These are phyloP conservation scores for Coremacera marginata DNA, from an alignment of 2,888 invertebrate genomes.

Conservation along the genomic window DNA sequence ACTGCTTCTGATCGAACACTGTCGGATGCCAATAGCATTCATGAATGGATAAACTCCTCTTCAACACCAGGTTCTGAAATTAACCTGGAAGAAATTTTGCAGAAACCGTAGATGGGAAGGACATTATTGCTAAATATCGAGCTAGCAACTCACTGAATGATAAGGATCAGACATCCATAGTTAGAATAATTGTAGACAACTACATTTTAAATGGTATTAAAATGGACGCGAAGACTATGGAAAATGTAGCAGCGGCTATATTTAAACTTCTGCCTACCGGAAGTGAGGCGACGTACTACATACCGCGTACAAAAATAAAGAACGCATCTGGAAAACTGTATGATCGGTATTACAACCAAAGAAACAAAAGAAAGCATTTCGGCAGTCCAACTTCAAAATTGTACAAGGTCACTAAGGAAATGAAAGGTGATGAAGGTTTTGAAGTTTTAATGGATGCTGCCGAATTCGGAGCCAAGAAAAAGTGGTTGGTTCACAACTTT, in stretches of 20 bases:
- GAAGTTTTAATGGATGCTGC: too few relatives aligned
- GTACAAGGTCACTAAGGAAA: too few relatives aligned
- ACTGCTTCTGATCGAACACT: constrained; percentile 4
- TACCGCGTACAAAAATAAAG: constrained; percentile 6
- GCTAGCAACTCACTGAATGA: constrained; percentile 10
- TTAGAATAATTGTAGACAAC: constrained; percentile 19
- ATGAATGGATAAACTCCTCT: too few relatives aligned
- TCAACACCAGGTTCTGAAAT: too few relatives aligned
- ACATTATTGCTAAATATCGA: constrained; percentile 21
- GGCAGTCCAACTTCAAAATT: too few relatives aligned
- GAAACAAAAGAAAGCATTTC: too few relatives aligned
- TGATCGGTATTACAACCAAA: constrained; percentile 19
- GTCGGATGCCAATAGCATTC: not conserved
- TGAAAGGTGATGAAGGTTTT: too few relatives aligned
- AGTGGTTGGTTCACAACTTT: too few relatives aligned
- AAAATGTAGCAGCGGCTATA: not conserved
- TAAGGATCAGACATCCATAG: constrained; percentile 12
- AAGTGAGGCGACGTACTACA: constrained; percentile 18
- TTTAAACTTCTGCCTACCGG: constrained; percentile 13
- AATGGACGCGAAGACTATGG: constrained; percentile 11
- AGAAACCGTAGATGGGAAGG: constrained; percentile 25
- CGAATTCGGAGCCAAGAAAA: too few relatives aligned
- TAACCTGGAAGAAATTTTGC: constrained; percentile 20
- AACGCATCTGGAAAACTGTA: constrained; percentile 33
- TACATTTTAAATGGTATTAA: constrained; percentile 13